Conservation (phyloP, 2,797 vertebrate species). For the Helostoma temminkii region DNA sequence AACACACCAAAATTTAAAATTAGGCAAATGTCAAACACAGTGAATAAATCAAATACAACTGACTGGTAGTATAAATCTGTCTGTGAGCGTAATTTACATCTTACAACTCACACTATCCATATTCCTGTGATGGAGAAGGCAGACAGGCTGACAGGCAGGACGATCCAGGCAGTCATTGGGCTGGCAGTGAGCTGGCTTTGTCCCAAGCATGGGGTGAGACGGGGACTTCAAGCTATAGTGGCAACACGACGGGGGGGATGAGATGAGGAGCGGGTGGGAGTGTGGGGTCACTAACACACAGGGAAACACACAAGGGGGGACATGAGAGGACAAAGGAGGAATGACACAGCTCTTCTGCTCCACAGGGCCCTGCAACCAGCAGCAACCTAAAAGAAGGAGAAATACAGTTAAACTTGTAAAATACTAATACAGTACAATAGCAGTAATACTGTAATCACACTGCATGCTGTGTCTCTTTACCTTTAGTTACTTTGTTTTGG, state of each 20-base stretch:
- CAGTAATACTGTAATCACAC: not conserved
- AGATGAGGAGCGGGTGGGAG: slow-evolving; percentile 69
- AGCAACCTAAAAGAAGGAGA: slow-evolving; percentile 50
- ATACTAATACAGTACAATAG: too few species aligned
- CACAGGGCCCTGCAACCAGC: slow-evolving; percentile 71
- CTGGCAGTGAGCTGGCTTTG: slow-evolving; percentile 84
- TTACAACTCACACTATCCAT: slow-evolving; percentile 93
- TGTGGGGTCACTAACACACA: slow-evolving; percentile 75
- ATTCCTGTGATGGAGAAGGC: slow-evolving; percentile 96
- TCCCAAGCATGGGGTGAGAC: slow-evolving; percentile 86
- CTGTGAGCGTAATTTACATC: too few species aligned
- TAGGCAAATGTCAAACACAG: slow-evolving; percentile 13
- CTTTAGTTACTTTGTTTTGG: not conserved
- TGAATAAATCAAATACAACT: not conserved
- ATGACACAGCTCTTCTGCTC: slow-evolving; percentile 75
- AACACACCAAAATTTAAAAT: slow-evolving; percentile 30
- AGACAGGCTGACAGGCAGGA: slow-evolving; percentile 94
- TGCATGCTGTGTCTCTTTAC: too few species aligned
- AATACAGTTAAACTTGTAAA: not conserved
- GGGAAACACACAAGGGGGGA: slow-evolving; percentile 75
- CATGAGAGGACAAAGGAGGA: slow-evolving; percentile 81
- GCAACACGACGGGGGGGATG: slow-evolving; percentile 58
- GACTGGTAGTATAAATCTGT: too few species aligned
- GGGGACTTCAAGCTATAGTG: slow-evolving; percentile 69
- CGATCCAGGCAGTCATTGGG: slow-evolving; percentile 97